Base-by-base conservation (phyloP, 2,888 invertebrate species). In the Oscheius sp. region DNA sequence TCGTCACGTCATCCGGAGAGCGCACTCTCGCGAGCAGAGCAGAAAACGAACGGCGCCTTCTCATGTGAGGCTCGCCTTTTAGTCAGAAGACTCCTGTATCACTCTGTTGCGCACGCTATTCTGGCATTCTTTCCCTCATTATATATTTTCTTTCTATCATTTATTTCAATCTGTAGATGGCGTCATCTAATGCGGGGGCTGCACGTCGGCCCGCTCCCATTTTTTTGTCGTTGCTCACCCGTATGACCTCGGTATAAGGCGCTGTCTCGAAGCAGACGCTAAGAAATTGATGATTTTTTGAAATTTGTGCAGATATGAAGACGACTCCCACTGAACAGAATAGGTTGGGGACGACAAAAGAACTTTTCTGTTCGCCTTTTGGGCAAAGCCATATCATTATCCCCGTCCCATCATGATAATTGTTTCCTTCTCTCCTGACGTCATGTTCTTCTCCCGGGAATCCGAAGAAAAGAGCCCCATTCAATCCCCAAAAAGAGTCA, bases 1-100 rank as follows among this genome's bases (percentile, higher is more conserved):
- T 58, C 58, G 29, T 35, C 60, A 60, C 60, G 60, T 60, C 60
- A 60, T 60, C 60, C 60, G 35, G 42, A 33, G 13, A 35, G 60
- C 32, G 35, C 60, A 42, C 37, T 7, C 53, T 29, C 53, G 13
- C 7, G 7, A 4, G 29, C 53, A 53, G 50, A 50, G 10, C n/a
- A 13, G 53, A 53, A 53, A 13, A 29, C 53, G 53, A 53, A 53
- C 13, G 53, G 53, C 13, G 53, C 53, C 53, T 13, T 29, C 53
- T 29, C 53, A 21, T 29, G 53, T 21, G 53, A 53, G 53, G 7
- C 53, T 29, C 13, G 4, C 53, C 10, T 4, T 53, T 53, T 13
- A 21, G 53, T 29, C n/a, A 13, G 7, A 21, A 4, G 4, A 4
- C 11, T 53, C 53, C 53, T 53, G 7, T 7, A 11, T 7, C 11